phyloP scores from a whole-genome alignment of 1,140 invertebrate genomes.

The Tribolium madens region DNA sequence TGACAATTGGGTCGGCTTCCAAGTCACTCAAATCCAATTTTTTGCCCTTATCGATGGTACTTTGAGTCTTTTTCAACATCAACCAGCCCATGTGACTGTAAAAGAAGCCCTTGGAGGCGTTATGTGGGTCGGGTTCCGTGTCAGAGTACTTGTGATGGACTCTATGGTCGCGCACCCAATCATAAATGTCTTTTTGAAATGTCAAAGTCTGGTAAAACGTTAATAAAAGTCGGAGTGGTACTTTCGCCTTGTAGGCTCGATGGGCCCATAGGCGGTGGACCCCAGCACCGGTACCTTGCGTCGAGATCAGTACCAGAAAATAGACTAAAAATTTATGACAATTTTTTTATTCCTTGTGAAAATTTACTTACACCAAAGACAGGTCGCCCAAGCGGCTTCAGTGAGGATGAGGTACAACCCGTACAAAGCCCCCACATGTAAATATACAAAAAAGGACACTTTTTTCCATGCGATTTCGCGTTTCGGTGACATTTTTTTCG shows the following conservation, averaged over 20 bases:
- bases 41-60: constrained; percentile 82
- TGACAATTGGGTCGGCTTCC: constrained; percentile 76
- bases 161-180: constrained; percentile 86
- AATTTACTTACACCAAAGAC: constrained; percentile 40
- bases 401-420: background rate
- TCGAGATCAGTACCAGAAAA: background rate
- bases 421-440: background rate
- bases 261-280: constrained; percentile 35
- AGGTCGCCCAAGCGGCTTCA: background rate
- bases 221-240: background rate
- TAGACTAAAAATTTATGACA: background rate
- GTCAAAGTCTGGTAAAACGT: constrained; percentile 8
- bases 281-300: constrained; percentile 23
- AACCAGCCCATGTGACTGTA: constrained; percentile 81
- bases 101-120: constrained; percentile 67
- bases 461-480: constrained; percentile 40
- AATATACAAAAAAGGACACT: constrained; percentile 14
- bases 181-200: constrained; percentile 75
- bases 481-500: constrained; percentile 13
- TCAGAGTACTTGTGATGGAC: constrained; percentile 89
- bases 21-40: constrained; percentile 84
- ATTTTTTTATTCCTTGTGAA: background rate
- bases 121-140: constrained; percentile 74
- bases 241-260: constrained; percentile 24
- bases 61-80: constrained; percentile 62